These are phyloP conservation scores for Sebastes vulpes DNA, from an alignment of 2,797 vertebrate genomes.

Conservation along the genomic window DNA sequence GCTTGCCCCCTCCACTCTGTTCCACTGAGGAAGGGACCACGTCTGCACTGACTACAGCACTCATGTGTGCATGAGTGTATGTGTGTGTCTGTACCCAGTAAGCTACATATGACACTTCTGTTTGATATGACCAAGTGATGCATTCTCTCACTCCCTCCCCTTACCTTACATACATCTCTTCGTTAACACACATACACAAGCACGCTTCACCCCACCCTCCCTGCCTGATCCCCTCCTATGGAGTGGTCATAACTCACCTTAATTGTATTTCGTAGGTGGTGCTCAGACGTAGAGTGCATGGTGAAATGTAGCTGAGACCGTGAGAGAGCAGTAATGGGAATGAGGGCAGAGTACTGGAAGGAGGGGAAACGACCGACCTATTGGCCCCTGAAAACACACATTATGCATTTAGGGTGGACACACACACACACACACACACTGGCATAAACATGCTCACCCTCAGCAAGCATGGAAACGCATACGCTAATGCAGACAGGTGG, in stretches of 20 bases:
- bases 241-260: constrained; percentile 87
- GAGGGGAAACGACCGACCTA: constrained; percentile 45
- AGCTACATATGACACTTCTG: constrained; percentile 21
- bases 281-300: constrained; percentile 76
- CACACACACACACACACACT: background rate
- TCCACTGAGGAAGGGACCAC: constrained; percentile 22
- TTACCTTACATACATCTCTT: constrained; percentile 15
- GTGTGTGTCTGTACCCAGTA: constrained; percentile 1
- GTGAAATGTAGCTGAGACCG: constrained; percentile 56
- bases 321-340: constrained; percentile 62
- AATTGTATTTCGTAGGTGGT: constrained; percentile 87
- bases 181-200: background rate
- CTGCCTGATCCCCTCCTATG: constrained; percentile 34
- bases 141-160: constrained; percentile 38
- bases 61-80: background rate
- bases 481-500: background rate
- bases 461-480: background rate
- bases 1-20: constrained; percentile 32
- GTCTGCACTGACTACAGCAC: constrained; percentile 11
- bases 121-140: constrained; percentile 30
- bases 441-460: background rate
- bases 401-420: constrained; percentile 40
- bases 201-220: constrained; percentile 27
- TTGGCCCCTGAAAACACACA: constrained; percentile 60
- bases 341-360: constrained; percentile 53